Evolutionary conservation across 2,797 vertebrate species (phyloP), one percentile per base, ranked within the genome.

Genomic region (Syncerus caffer): DNA sequence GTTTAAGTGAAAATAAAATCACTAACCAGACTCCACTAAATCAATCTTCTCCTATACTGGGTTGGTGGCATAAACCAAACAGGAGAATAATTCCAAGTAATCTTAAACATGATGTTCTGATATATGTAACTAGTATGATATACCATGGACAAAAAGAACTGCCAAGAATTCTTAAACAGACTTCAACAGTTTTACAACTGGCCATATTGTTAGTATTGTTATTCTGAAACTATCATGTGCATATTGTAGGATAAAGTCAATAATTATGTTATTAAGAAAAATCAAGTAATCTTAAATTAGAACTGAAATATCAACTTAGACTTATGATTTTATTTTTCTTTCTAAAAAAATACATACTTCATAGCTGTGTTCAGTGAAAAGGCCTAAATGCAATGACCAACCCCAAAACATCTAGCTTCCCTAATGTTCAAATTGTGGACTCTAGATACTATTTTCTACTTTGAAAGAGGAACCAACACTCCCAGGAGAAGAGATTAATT

Each of bases 151-250:
- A 91, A 74, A 93, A 89, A 95, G 64, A 93, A 90, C 34, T 87
- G 7, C 42, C 87, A 93, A 76, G 29, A 87, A 93, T 53, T 91
- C 60, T 87, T 91, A 79, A 67, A 90, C 0, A 55, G 45, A 95
- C 29, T 95, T 93, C 64, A 84, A 51, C 25, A 93, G 71, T 83
- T 93, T 78, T 79, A 85, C 23, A 91, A 23, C 78, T 42, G 64
- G 55, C 15, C 42, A 67, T 17, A 88, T 7, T 92, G 50, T 51
- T 71, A 74, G n/a, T 60, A 58, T 50, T 76, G 6, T 90, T 84
- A 85, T 80, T 91, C 50, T 97, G 29, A 91, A 93, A 95, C 64
- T 51, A 67, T 87, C 38, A 91, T 47, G 14, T 95, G 11, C 11
- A 17, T 57, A 87, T 19, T 76, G 14, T 27, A 90, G 82, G 47